phyloP scores from a whole-genome alignment of 2,888 invertebrate species.

The Agapetus fuscipes region DNA sequence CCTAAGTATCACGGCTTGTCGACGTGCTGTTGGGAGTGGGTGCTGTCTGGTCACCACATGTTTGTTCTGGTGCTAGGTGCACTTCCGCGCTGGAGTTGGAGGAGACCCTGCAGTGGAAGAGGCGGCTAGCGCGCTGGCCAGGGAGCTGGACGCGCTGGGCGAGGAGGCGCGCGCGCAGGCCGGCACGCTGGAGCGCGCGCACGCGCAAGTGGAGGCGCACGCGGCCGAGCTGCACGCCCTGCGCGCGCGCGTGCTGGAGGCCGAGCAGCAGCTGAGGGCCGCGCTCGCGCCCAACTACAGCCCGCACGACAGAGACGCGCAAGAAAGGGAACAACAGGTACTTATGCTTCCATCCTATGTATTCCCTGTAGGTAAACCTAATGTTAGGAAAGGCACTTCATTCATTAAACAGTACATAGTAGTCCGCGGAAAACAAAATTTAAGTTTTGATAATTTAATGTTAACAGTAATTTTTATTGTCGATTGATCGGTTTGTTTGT shows the following conservation, averaged over 20 bases:
- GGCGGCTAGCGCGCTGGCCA: constrained; percentile 58
- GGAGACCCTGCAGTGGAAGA: constrained; percentile 67
- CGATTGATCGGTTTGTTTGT: too few relatives aligned
- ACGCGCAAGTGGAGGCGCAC: constrained; percentile 79
- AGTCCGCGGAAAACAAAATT: neutral
- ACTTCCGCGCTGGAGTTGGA: constrained; percentile 78
- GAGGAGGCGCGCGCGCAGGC: constrained; percentile 54
- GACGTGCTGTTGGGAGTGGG: too few relatives aligned
- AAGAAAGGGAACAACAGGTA: constrained; percentile 82
- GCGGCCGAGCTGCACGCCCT: constrained; percentile 79
- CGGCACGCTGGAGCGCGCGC: constrained; percentile 59
- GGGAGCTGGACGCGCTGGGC: constrained; percentile 58
- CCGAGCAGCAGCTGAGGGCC: constrained; percentile 77
- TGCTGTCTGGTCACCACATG: too few relatives aligned
- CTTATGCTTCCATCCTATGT: constrained; percentile 41
- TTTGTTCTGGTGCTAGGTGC: too few relatives aligned
- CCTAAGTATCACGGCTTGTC: too few relatives aligned
- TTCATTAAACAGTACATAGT: constrained; percentile 1
- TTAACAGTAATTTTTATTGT: too few relatives aligned
- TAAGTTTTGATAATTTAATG: too few relatives aligned
- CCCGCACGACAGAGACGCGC: constrained; percentile 73
- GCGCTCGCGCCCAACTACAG: constrained; percentile 76
- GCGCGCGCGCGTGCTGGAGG: constrained; percentile 74
- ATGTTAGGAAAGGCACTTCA: too few relatives aligned
- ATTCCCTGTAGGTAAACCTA: too few relatives aligned